phyloP scores from a whole-genome alignment of 2,797 vertebrate genomes.

The Muscicapa striata region DNA sequence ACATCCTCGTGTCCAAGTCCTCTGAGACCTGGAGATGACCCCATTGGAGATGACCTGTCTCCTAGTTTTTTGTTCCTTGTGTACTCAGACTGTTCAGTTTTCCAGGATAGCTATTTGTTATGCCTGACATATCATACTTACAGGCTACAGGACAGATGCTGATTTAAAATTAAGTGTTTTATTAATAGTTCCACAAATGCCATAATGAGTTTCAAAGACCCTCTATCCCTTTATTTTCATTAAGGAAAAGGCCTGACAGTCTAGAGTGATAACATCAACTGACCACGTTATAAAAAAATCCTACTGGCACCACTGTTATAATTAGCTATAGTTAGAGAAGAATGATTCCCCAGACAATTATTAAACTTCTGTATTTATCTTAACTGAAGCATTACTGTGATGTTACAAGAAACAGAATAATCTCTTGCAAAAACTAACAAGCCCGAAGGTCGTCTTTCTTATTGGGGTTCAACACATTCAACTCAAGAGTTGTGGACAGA shows the following conservation, averaged over 20 bases:
- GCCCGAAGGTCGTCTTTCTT: neutral
- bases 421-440: neutral
- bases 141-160: neutral
- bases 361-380: neutral
- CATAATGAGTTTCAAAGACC: neutral
- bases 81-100: neutral
- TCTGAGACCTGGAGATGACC: fast-evolving
- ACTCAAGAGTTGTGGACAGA: neutral
- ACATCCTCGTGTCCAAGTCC: fast-evolving
- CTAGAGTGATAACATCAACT: neutral
- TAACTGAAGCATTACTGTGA: neutral
- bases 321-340: neutral
- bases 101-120: neutral
- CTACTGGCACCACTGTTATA: neutral
- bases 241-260: neutral
- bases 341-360: neutral
- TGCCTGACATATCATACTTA: neutral
- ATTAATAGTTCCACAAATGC: neutral
- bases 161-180: neutral
- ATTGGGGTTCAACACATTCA: neutral
- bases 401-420: neutral
- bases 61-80: neutral
- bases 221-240: neutral
- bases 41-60: neutral
- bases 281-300: neutral